Base-by-base conservation (phyloP, 2,888 invertebrate genomes). In the Clusia tigrina region DNA sequence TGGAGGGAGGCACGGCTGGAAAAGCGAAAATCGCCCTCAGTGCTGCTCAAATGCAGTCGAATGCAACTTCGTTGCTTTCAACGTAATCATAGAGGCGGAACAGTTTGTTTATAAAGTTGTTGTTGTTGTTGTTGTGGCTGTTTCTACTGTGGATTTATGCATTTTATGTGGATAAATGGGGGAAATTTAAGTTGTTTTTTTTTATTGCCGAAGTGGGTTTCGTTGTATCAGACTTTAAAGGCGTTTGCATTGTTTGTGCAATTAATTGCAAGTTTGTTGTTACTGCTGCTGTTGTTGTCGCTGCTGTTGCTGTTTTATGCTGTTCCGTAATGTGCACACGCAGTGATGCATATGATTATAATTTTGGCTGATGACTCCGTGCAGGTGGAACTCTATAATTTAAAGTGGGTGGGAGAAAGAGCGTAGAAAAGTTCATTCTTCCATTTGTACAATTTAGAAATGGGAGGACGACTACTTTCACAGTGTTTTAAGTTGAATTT, bases 331-430 rank as follows among this genome's bases (percentile, higher is more conserved):
- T 38, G 48, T 59, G 48, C 59, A 65, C 70, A 71, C 58, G 68
- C 68, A 67, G 61, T 64, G 67, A 69, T 64, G 71, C 69, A 69
- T 70, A 62, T 18, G 22, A 53, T 53, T 42, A 53, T 52, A 46
- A 46, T 57, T 52, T 51, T 15, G 37, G 46, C 3, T 15, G 42
- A 15, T 57, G 58, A n/a, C 3, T 25, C 32, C 15, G 10, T 17
- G 25, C 32, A 26, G 20, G 54, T 54, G 25, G 32, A 54, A 54
- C 25, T 54, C 3, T 54, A 54, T n/a, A n/a, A 54, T 12, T 10
- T 54, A n/a, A 5, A 12, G 15, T 12, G 54, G 26, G 54, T 32
- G 32, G 26, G 25, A 15, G 42, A n/a, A n/a, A n/a, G n/a, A n/a
- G n/a, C n/a, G n/a, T n/a, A n/a, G n/a, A n/a, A n/a, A n/a, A n/a